These are phyloP conservation scores for Lates japonicus DNA, from an alignment of 2,797 vertebrate genomes.

Conservation along the genomic window DNA sequence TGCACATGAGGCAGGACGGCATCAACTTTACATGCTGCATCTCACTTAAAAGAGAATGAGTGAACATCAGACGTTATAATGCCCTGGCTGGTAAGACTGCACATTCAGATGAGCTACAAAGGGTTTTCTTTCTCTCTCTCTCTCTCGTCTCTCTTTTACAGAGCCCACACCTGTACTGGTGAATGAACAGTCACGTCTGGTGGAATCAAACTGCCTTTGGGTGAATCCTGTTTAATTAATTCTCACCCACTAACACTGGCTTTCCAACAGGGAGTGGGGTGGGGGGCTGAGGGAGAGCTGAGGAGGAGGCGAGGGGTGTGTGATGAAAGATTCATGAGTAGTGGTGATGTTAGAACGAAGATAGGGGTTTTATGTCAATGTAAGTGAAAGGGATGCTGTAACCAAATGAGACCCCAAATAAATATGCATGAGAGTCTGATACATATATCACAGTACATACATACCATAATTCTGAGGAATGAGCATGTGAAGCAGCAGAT, in stretches of 20 bases:
- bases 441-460: conserved; percentile 9
- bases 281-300: conserved; percentile 30
- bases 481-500: not conserved
- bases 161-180: conserved; percentile 52
- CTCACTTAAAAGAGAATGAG: conserved; percentile 14
- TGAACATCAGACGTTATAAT: conserved; percentile 13
- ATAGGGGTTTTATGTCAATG: conserved; percentile 59
- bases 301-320: conserved; percentile 20
- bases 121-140: not conserved
- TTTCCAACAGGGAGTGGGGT: conserved; percentile 39
- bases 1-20: conserved; percentile 28
- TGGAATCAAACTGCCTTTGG: conserved; percentile 63
- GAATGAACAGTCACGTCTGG: conserved; percentile 56
- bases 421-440: conserved; percentile 41
- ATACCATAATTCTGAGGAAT: not conserved
- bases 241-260: conserved; percentile 68
- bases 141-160: not conserved
- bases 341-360: conserved; percentile 63
- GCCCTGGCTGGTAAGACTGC: conserved; percentile 6
- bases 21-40: conserved; percentile 26
- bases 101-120: conserved; percentile 10
- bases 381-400: conserved; percentile 54
- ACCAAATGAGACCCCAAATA: conserved; percentile 37
- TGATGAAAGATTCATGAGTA: conserved; percentile 79
- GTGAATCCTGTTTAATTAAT: conserved; percentile 76